Evolutionary conservation across 2,888 invertebrate genomes (phyloP).

Genomic region (Caenorhabditis sp.): DNA sequence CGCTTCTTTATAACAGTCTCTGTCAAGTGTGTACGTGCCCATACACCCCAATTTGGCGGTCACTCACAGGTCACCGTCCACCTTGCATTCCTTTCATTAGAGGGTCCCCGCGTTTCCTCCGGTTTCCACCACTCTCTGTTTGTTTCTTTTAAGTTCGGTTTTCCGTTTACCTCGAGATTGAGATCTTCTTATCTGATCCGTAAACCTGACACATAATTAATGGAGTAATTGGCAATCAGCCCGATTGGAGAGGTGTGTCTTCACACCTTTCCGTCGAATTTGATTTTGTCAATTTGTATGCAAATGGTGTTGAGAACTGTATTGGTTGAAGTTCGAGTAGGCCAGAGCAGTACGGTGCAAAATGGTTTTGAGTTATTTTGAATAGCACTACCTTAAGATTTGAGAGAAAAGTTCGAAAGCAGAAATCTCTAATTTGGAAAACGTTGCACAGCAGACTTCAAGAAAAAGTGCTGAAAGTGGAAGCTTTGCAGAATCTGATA

Average conservation of each 20-base stretch:
- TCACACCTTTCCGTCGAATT: background rate
- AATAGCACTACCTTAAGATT: too few species aligned
- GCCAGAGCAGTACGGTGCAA: too few species aligned
- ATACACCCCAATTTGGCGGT: slow-evolving; percentile 59
- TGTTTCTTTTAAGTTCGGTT: background rate
- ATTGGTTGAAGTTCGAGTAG: background rate
- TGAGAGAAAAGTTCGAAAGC: too few species aligned
- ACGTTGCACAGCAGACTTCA: too few species aligned
- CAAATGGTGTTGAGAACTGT: background rate
- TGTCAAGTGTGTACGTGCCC: slow-evolving; percentile 57
- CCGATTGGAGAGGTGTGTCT: slow-evolving; percentile 2
- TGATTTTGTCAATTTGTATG: slow-evolving; percentile 7
- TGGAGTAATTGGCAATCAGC: slow-evolving; percentile 20
- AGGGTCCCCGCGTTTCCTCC: slow-evolving; percentile 13
- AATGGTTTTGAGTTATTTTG: too few species aligned
- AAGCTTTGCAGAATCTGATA: too few species aligned
- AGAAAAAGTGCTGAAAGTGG: too few species aligned
- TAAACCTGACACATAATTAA: slow-evolving; percentile 17
- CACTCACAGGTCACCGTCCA: slow-evolving; percentile 48
- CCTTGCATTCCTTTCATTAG: slow-evolving; percentile 44
- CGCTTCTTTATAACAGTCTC: slow-evolving; percentile 48
- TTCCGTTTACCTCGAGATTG: slow-evolving; percentile 43
- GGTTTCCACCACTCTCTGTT: too few species aligned
- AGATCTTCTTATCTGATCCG: slow-evolving; percentile 18
- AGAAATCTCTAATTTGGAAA: too few species aligned